Evolutionary conservation across 2,797 vertebrate genomes (phyloP).

Genomic region (Sebastiscus albofasciatus): DNA sequence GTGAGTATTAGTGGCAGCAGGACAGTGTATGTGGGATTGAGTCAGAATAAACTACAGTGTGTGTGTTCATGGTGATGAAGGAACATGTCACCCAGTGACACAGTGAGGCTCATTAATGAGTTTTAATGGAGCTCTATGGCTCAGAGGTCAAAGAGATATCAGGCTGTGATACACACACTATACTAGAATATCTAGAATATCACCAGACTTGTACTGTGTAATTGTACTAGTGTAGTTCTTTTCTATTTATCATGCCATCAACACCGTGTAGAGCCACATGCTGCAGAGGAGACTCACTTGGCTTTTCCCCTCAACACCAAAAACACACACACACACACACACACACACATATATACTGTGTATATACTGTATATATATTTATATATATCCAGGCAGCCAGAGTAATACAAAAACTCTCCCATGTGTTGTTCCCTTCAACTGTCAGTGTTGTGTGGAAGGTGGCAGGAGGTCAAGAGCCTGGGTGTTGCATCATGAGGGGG

Average conservation of each 20-base stretch:
- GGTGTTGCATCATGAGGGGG: constrained; percentile 16
- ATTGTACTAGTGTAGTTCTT: no score
- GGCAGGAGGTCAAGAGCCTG: not conserved
- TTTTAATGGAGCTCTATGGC: not conserved
- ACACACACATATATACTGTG: no score
- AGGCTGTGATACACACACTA: not conserved
- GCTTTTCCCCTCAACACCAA: not conserved
- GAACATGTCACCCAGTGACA: no score
- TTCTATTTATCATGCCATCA: no score
- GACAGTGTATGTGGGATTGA: not conserved
- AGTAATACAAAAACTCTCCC: not conserved
- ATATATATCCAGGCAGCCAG: not conserved
- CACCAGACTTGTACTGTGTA: no score
- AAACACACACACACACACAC: no score
- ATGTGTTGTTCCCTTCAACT: not conserved
- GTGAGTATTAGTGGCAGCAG: not conserved
- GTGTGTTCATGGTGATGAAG: not conserved
- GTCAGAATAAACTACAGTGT: no score
- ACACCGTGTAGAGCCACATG: not conserved
- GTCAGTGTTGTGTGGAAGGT: not conserved
- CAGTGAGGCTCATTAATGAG: not conserved
- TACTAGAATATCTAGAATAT: no score
- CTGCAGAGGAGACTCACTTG: not conserved
- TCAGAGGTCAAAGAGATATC: not conserved
- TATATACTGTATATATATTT: no score